Evolutionary conservation across 2,888 invertebrate genomes (phyloP).

Genomic region (Macrophya alboannulata): DNA sequence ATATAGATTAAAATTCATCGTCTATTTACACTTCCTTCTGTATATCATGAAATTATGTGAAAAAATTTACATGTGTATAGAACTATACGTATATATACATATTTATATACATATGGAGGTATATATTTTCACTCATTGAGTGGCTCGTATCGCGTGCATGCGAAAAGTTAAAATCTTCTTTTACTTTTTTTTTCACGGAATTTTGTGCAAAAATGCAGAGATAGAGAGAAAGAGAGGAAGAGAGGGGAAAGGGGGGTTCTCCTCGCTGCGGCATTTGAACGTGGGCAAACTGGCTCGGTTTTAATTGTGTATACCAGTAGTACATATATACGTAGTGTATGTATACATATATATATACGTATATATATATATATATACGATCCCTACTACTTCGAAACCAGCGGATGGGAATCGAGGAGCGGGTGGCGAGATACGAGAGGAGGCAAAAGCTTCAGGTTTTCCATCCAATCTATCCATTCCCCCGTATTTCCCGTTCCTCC

Average conservation of each 20-base stretch:
- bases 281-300: slow-evolving; percentile 47
- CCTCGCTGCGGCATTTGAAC: slow-evolving; percentile 25
- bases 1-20: neutral
- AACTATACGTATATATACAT: neutral
- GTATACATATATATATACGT: neutral
- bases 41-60: neutral
- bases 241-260: neutral
- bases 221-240: neutral
- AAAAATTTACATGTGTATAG: neutral
- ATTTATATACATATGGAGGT: neutral
- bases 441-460: slow-evolving; percentile 67
- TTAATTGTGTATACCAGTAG: slow-evolving; percentile 45
- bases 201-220: slow-evolving; percentile 7
- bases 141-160: neutral
- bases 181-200: neutral
- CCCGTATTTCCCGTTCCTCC: slow-evolving; percentile 47
- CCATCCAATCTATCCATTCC: slow-evolving; percentile 72
- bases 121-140: neutral
- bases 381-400: neutral
- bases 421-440: slow-evolving; percentile 48
- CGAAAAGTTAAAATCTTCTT: neutral
- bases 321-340: neutral
- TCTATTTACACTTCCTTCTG: too few species aligned
- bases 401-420: slow-evolving; percentile 20
- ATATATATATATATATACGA: neutral